These are phyloP conservation scores for Nanorana parkeri DNA, from an alignment of 2,113 vertebrate genomes.

Conservation along the genomic window DNA sequence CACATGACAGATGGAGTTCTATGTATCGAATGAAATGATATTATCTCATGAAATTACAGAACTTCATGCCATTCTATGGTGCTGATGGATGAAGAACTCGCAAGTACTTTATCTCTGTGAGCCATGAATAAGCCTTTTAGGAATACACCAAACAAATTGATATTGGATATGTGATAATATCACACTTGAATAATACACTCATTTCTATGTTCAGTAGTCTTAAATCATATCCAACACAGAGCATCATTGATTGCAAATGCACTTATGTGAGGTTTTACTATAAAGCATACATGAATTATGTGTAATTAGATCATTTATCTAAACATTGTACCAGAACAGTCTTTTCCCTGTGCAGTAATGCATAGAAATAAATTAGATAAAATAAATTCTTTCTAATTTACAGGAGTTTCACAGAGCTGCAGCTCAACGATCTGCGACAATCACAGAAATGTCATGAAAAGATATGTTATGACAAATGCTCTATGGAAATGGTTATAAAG, in stretches of 20 bases:
- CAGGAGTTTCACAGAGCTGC: too few relatives aligned
- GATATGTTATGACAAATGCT: too few relatives aligned
- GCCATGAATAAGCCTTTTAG: neutral
- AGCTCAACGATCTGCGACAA: too few relatives aligned
- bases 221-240: slow-evolving; percentile 22
- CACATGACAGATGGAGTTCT: slow-evolving; percentile 32
- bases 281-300: neutral
- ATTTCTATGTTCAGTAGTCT: neutral
- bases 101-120: slow-evolving; percentile 27
- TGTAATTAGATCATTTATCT: neutral
- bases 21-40: slow-evolving; percentile 38
- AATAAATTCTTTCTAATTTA: too few relatives aligned
- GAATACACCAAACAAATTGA: slow-evolving; percentile 4
- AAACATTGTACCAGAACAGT: neutral
- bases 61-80: slow-evolving; percentile 22
- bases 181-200: slow-evolving; percentile 28
- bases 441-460: too few relatives aligned
- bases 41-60: slow-evolving; percentile 32
- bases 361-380: too few relatives aligned
- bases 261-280: neutral
- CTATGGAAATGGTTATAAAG: too few relatives aligned
- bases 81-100: slow-evolving; percentile 31
- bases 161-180: slow-evolving; percentile 35
- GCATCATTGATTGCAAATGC: slow-evolving; percentile 16
- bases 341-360: too few relatives aligned